A percentile compares a stretch with the other conserved stretches of the same genome.
phyloP scores from a whole-genome alignment of 2,797 vertebrate species.

The Hippoglossus hippoglossus region DNA sequence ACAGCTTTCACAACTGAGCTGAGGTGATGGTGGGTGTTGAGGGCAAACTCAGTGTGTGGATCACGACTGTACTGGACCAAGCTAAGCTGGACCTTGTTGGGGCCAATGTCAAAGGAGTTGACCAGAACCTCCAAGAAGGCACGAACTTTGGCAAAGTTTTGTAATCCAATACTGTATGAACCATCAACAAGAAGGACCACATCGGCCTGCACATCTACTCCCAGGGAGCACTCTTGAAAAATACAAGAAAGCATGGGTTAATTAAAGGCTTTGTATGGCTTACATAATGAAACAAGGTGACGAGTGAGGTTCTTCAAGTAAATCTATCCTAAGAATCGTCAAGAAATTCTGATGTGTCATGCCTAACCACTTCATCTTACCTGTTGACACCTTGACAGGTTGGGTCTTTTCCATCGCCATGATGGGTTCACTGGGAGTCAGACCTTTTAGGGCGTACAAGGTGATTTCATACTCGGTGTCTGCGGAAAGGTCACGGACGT shows the following conservation, averaged over 20 bases:
- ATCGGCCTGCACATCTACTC: slow-evolving; percentile 97
- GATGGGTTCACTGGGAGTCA: slow-evolving; percentile 92
- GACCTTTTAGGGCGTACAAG: slow-evolving; percentile 92
- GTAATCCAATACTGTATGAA: slow-evolving; percentile 98
- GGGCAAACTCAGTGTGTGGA: slow-evolving; percentile 94
- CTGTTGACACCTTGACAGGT: slow-evolving; percentile 93
- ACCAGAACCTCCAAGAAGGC: slow-evolving; percentile 96
- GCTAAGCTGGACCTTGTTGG: slow-evolving; percentile 93
- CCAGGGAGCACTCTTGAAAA: slow-evolving; percentile 93
- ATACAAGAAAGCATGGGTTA: slow-evolving; percentile 52
- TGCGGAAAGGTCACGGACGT: slow-evolving; percentile 93
- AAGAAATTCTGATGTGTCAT: background rate
- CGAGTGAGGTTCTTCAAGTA: background rate
- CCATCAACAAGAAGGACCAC: slow-evolving; percentile 98
- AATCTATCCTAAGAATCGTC: background rate
- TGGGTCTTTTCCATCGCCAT: slow-evolving; percentile 94
- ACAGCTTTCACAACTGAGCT: slow-evolving; percentile 92
- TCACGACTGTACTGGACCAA: slow-evolving; percentile 99
- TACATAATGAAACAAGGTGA: background rate
- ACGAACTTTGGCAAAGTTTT: slow-evolving; percentile 99
- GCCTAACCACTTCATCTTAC: slow-evolving; percentile 78
- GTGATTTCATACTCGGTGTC: slow-evolving; percentile 97
- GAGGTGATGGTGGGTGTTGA: slow-evolving; percentile 93
- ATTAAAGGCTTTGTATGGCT: slow-evolving; percentile 2
- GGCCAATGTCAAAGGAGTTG: slow-evolving; percentile 95